Evolutionary conservation across 2,113 vertebrate species (phyloP).

Genomic region (Zonotrichia leucophrys): DNA sequence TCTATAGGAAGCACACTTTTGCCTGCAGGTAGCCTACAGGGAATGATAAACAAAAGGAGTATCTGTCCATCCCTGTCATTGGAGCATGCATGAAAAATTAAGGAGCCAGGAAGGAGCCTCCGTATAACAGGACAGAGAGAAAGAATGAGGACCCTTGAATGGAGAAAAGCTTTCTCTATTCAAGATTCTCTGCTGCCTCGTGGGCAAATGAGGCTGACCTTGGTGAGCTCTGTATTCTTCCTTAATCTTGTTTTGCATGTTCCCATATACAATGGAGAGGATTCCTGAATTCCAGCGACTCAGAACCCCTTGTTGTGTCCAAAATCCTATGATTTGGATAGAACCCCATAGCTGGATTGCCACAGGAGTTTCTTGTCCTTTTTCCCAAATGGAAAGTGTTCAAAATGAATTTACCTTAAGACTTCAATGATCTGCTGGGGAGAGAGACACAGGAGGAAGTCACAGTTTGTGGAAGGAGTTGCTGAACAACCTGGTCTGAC

Average conservation of each 20-base stretch:
- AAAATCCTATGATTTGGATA: neutral
- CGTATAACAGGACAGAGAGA: neutral
- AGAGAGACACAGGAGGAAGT: neutral
- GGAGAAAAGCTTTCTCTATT: neutral
- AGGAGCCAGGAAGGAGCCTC: neutral
- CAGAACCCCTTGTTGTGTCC: neutral
- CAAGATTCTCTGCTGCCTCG: fast-evolving
- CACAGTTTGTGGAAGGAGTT: neutral
- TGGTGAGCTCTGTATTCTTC: neutral
- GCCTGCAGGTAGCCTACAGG: neutral
- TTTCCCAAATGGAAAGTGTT: neutral
- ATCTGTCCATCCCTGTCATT: neutral
- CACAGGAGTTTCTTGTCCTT: neutral
- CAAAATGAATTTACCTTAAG: neutral
- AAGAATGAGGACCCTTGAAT: neutral
- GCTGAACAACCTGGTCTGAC: neutral
- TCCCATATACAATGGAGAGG: neutral
- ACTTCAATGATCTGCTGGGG: neutral
- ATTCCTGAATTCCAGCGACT: neutral
- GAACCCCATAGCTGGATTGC: neutral
- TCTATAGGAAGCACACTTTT: neutral
- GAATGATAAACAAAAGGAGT: neutral
- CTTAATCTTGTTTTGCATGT: neutral
- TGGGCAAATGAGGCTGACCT: neutral
- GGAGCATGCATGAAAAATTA: neutral